Evolutionary conservation across 2,888 invertebrate genomes (phyloP), one percentile per base, ranked within the genome.

Genomic region (Nomada fabriciana): DNA sequence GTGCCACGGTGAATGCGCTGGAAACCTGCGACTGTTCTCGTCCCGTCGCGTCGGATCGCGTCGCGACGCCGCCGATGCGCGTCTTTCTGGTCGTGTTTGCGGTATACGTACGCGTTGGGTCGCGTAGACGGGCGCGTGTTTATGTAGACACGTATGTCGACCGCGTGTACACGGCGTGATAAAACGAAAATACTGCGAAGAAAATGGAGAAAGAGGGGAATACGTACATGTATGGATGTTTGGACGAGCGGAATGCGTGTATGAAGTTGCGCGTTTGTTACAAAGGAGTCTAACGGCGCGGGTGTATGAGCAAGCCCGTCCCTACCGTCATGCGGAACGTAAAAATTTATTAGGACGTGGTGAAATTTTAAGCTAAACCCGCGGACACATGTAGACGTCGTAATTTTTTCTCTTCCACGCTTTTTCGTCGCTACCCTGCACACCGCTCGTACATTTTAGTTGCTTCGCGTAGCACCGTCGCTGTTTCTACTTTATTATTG

Each of bases 1-100:
- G 75, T 63, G 77, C 47, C 73, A 52, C 70, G 65, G 29, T 74
- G 78, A 86, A 84, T 77, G 74, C 75, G 75, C 72, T 61, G 60
- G 63, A 68, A 68, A 59, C 67, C 75, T 13, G 60, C 63, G 55
- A 81, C 59, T 69, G 70, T 79, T 53, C 47, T 25, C 70, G 3
- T 29, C 36, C 23, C 63, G n/a, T 61, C 61, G 60, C 63, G 55
- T 78, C 68, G 69, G 70, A 71, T 50, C 53, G 25, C 70, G 3
- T 29, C 36, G n/a, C 63, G n/a, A 55, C 69, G 64, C 47, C 50
- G 23, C 25, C 9, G 4, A 55, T 57, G 10, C 25, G 42, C 50
- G 43, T 50, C 63, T 60, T 43, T n/a, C 36, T 7, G 55, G 13
- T n/a, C 23, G 9, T 50, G 7, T 53, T 11, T 18, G 4, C 20